These are phyloP conservation scores for Scolopax rusticola DNA, from an alignment of 2,797 vertebrate species.

Conservation along the genomic window DNA sequence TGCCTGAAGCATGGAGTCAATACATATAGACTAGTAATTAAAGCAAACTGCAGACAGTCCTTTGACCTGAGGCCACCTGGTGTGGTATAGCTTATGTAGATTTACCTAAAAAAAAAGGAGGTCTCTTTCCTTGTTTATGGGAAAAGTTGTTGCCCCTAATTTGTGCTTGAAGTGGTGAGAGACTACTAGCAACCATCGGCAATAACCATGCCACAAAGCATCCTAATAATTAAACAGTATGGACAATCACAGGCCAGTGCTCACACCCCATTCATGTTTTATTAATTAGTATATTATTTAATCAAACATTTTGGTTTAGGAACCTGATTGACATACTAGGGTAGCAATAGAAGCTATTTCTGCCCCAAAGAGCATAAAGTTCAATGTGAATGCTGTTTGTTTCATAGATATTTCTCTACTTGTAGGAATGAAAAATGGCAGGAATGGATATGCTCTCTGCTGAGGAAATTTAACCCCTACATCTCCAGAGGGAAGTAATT, in stretches of 20 bases:
- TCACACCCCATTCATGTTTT: fast-evolving
- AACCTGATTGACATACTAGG: not conserved
- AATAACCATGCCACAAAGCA: not conserved
- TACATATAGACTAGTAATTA: not conserved
- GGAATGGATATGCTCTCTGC: not conserved
- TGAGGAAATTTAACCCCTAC: not conserved
- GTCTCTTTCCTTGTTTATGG: not conserved
- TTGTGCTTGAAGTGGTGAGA: not conserved
- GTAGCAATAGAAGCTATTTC: not conserved
- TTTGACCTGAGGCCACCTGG: not conserved
- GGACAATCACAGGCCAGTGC: not conserved
- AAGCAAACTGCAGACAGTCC: not conserved
- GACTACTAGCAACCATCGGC: not conserved
- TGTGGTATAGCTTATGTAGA: not conserved
- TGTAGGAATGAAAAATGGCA: not conserved
- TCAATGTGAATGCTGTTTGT: not conserved
- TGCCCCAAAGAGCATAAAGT: not conserved
- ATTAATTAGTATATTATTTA: not conserved
- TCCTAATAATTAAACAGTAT: not conserved
- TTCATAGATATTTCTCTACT: not conserved
- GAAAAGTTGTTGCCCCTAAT: not conserved
- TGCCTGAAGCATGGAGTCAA: not conserved
- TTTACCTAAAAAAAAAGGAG: not conserved
- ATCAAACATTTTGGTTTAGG: not conserved
- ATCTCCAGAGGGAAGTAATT: fast-evolving